phyloP scores from a whole-genome alignment of 2,113 vertebrate species.

The Neodon shergylaensis region DNA sequence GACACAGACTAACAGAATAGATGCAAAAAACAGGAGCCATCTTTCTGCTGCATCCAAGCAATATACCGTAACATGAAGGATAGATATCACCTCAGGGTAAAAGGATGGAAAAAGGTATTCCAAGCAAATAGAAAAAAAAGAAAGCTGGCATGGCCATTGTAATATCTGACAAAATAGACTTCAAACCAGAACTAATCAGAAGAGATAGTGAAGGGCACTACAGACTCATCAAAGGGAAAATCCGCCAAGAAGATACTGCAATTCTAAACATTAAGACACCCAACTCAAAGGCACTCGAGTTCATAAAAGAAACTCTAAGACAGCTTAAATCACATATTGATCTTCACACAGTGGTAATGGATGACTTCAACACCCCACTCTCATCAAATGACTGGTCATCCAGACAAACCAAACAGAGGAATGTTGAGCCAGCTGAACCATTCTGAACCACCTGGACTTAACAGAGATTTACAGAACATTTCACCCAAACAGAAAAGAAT shows the following conservation, averaged over 20 bases:
- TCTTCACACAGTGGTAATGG: not conserved
- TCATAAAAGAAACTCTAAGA: not conserved
- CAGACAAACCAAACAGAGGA: not conserved
- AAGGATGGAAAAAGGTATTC: not conserved
- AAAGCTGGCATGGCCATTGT: not conserved
- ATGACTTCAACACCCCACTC: not conserved
- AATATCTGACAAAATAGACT: not conserved
- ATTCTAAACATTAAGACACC: not conserved
- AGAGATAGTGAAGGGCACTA: not conserved
- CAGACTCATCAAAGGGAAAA: not conserved
- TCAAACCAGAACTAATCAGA: not conserved
- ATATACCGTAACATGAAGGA: not conserved
- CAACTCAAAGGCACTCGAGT: not conserved
- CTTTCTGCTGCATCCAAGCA: not conserved
- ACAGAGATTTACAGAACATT: not conserved
- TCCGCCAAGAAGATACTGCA: not conserved
- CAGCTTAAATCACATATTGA: not conserved
- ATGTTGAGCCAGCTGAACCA: not conserved
- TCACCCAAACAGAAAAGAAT: not conserved
- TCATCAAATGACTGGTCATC: not conserved
- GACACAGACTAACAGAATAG: not conserved
- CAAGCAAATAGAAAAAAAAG: not conserved
- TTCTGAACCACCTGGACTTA: not conserved
- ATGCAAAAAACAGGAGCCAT: not conserved
- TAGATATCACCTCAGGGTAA: no score